phyloP scores from a whole-genome alignment of 2,113 vertebrate genomes.

The Salvelinus alpinus region DNA sequence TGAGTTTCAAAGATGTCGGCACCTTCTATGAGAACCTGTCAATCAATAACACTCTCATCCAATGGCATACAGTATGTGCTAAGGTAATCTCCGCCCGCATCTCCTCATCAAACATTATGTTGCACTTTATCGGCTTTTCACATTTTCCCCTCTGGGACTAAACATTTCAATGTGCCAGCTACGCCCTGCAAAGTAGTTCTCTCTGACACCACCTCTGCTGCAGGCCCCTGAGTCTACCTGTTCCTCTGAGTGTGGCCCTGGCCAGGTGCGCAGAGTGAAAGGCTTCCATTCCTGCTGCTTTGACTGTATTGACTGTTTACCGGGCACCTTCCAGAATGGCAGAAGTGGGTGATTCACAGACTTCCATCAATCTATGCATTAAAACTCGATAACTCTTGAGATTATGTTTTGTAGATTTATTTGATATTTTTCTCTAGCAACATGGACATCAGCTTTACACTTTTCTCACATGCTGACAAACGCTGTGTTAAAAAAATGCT shows the following conservation, averaged over 20 bases:
- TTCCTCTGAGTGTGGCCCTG: conserved; percentile 73
- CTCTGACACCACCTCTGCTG: conserved; percentile 10
- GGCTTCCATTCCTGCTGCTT: conserved; percentile 84
- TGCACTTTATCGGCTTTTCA: too few relatives aligned
- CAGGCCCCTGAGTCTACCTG: conserved; percentile 84
- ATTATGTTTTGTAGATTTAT: too few relatives aligned
- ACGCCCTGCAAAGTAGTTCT: not conserved
- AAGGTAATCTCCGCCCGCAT: conserved; percentile 41
- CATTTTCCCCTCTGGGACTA: not conserved
- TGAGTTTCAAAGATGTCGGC: conserved; percentile 67
- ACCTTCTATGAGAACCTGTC: conserved; percentile 61
- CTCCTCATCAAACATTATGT: not conserved
- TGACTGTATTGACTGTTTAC: conserved; percentile 83
- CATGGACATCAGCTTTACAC: too few relatives aligned
- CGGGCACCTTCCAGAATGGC: conserved; percentile 78
- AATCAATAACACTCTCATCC: conserved; percentile 61
- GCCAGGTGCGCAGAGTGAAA: conserved; percentile 76
- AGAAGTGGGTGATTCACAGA: conserved; percentile 42
- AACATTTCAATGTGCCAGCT: not conserved
- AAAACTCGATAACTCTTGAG: not conserved
- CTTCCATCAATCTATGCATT: not conserved
- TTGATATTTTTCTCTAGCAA: too few relatives aligned
- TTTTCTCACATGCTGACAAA: too few relatives aligned
- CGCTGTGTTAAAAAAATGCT: too few relatives aligned
- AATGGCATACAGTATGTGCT: conserved; percentile 74